These are phyloP conservation scores for Pteropus rufus DNA, from an alignment of 2,797 vertebrate species.

Conservation along the genomic window DNA sequence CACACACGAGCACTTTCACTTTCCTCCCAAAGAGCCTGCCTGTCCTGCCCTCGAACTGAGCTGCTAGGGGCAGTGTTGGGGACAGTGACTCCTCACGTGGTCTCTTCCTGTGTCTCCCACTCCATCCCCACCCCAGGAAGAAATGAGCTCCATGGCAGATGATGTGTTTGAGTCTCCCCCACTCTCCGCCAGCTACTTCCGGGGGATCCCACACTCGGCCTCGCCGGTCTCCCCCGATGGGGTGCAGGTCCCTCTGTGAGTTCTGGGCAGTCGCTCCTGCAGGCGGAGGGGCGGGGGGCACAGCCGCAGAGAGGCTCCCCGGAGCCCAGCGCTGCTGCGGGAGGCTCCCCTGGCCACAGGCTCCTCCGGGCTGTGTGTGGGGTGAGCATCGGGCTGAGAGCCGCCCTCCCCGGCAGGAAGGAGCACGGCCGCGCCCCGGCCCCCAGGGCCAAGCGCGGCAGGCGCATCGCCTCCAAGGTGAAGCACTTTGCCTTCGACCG, in stretches of 20 bases:
- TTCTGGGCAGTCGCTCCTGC: conserved; percentile 24
- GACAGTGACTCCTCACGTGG: background rate
- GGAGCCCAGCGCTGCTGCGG: background rate
- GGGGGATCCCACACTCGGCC: conserved; percentile 67
- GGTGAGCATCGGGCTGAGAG: background rate
- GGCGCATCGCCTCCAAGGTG: conserved; percentile 92
- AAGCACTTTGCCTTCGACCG: conserved; percentile 95
- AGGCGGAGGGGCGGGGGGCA: accelerated
- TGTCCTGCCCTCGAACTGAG: background rate
- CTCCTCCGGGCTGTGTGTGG: accelerated
- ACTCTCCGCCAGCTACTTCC: conserved; percentile 86
- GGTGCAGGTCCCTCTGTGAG: conserved; percentile 85
- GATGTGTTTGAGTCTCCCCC: conserved; percentile 98
- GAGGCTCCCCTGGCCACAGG: accelerated
- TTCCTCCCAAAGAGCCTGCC: background rate
- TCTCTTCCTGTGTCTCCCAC: background rate
- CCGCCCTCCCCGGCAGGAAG: conserved; percentile 75
- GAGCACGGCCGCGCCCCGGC: conserved; percentile 73
- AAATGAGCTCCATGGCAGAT: conserved; percentile 93
- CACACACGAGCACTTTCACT: background rate
- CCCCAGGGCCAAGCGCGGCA: conserved; percentile 76
- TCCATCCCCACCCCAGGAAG: conserved; percentile 85
- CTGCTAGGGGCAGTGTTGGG: accelerated
- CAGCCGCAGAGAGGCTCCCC: background rate
- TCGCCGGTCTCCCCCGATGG: conserved; percentile 75